Evolutionary conservation across 2,113 vertebrate species (phyloP).

Genomic region (Nicator chloris): DNA sequence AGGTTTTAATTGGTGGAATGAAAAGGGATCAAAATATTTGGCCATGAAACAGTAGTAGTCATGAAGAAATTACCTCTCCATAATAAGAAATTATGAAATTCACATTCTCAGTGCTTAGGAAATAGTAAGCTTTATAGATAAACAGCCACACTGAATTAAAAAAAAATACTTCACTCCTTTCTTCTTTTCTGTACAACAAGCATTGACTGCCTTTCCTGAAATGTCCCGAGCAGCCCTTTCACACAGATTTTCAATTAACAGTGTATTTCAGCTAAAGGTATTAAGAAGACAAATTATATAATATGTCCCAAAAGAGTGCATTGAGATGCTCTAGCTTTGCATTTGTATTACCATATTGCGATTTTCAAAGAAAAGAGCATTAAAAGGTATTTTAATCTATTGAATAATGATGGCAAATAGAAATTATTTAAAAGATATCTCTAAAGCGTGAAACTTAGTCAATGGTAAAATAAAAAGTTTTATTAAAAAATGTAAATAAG

Average conservation of each 20-base stretch:
- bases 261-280: neutral
- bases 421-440: neutral
- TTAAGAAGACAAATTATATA: neutral
- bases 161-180: neutral
- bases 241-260: neutral
- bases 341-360: neutral
- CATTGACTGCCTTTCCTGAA: neutral
- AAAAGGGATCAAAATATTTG: neutral
- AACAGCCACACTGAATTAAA: neutral
- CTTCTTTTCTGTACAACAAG: neutral
- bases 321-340: neutral
- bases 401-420: neutral
- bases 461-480: neutral
- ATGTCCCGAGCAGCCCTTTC: neutral
- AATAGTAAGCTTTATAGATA: neutral
- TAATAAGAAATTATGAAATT: neutral
- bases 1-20: neutral
- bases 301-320: neutral
- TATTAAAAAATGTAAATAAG: neutral
- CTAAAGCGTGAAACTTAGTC: neutral
- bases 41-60: neutral
- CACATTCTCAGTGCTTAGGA: neutral
- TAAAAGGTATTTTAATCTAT: constrained; percentile 10
- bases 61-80: neutral
- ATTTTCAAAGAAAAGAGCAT: neutral